Evolutionary conservation across 2,113 vertebrate genomes (phyloP).

Genomic region (Pterocles burchelli): DNA sequence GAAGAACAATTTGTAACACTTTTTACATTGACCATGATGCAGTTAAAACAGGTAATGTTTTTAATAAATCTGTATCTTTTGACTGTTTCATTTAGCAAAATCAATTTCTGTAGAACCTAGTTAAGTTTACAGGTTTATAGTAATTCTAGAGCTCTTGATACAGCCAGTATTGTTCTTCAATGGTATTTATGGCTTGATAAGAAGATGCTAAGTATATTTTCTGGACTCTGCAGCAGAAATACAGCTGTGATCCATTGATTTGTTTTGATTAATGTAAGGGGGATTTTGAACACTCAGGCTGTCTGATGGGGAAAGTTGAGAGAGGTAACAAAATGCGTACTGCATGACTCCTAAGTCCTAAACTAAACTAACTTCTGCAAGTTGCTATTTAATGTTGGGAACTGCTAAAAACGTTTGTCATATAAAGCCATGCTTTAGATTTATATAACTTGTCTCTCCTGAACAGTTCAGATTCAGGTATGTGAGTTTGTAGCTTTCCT

Average conservation of each 20-base stretch:
- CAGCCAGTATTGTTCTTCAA: neutral
- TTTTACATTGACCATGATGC: conserved; percentile 99
- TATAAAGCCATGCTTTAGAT: neutral
- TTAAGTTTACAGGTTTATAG: neutral
- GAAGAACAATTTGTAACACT: conserved; percentile 98
- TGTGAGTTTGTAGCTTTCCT: neutral
- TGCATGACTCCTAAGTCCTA: neutral
- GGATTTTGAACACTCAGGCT: neutral
- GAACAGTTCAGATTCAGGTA: neutral
- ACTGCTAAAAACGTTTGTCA: neutral
- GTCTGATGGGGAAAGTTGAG: neutral
- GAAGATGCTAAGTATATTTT: neutral
- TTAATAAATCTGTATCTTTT: neutral
- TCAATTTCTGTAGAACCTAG: neutral
- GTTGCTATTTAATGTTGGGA: neutral
- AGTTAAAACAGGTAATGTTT: conserved; percentile 92
- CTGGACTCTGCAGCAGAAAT: neutral
- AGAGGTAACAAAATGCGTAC: neutral
- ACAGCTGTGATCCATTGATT: neutral
- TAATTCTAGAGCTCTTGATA: neutral
- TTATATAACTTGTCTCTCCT: neutral
- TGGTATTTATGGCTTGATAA: neutral
- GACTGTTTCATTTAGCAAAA: neutral
- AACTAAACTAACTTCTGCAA: neutral
- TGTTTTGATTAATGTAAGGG: neutral